Evolutionary conservation across 2,888 invertebrate genomes (phyloP), one percentile per base, ranked within the genome.

Genomic region (Scotopteryx bipunctaria): DNA sequence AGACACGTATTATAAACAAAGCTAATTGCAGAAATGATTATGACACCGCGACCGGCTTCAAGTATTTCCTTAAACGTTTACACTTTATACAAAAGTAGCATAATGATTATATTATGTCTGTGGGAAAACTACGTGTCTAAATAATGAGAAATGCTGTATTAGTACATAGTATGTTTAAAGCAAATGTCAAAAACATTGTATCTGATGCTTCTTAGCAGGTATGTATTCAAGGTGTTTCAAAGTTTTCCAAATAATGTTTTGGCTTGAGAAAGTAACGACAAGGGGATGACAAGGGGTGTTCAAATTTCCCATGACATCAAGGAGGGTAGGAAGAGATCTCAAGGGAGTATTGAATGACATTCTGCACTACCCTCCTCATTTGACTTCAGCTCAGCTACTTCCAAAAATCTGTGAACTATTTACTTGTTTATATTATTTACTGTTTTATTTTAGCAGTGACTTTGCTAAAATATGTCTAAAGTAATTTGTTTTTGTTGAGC

Each of bases 101-200:
- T 57, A 56, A 54, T 57, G 23, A 32, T 50, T 57, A 48, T 50
- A 57, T 57, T 59, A 44, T 47, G 42, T 49, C 42, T 58, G 57
- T 61, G 61, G 53, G 61, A 59, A 59, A 55, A 31, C 27, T 47
- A 35, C 47, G 8, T 54, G 36, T 37, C 47, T 21, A 50, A 23
- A 51, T 17, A 46, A 29, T 32, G 16, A 29, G 4, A 33, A 38
- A 45, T 40, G 14, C 21, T 27, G 38, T 5, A 31, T 15, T 23
- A 23, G 14, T 17, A 16, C 8, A 9, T 14, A 14, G n/a, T 14
- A 14, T 35, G 16, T 14, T n/a, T 1, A 16, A 2, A 19, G 5
- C 2, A 38, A 16, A n/a, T 38, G 16, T 13, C 15, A 11, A 6
- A 2, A n/a, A n/a, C n/a, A n/a, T n/a, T n/a, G n/a, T n/a, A n/a